phyloP scores from a whole-genome alignment of 2,888 invertebrate species.

The Pyrrhia umbra region DNA sequence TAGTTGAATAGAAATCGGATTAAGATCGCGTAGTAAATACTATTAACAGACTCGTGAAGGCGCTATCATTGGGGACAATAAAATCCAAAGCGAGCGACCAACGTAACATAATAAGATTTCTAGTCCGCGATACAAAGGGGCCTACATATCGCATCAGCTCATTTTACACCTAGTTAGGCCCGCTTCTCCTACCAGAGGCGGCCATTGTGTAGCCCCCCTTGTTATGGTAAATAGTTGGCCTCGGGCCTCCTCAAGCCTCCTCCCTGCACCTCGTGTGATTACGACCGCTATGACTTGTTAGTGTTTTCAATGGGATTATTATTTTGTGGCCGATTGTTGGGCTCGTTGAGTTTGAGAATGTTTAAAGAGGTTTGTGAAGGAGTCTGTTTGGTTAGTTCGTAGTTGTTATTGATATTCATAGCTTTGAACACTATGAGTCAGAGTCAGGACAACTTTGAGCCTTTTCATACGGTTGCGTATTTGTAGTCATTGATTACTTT shows the following conservation, averaged over 20 bases:
- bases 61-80: conserved; percentile 45
- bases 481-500: too few species aligned
- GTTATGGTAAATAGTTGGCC: conserved; percentile 85
- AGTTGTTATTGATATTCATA: conserved; percentile 24
- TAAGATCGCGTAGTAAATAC: conserved; percentile 28
- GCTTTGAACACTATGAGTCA: conserved; percentile 23
- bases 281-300: conserved; percentile 66
- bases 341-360: conserved; percentile 36
- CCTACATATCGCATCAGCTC: conserved; percentile 68
- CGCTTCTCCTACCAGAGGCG: conserved; percentile 66
- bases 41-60: conserved; percentile 31
- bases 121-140: conserved; percentile 65
- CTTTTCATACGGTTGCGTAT: too few species aligned
- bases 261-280: conserved; percentile 63
- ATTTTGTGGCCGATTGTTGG: conserved; percentile 63
- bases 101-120: conserved; percentile 55
- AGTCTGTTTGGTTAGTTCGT: conserved; percentile 35
- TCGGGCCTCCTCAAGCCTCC: conserved; percentile 70
- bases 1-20: conserved; percentile 11
- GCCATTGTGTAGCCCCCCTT: conserved; percentile 72
- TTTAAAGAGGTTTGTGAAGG: conserved; percentile 37
- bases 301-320: conserved; percentile 72
- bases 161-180: conserved; percentile 85
- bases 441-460: too few species aligned
- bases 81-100: conserved; percentile 25